Percentiles rank a stretch among this genome's conserved stretches.
Evolutionary conservation across 2,888 invertebrate species (phyloP).

Genomic region (Epistrophe grossulariae): DNA sequence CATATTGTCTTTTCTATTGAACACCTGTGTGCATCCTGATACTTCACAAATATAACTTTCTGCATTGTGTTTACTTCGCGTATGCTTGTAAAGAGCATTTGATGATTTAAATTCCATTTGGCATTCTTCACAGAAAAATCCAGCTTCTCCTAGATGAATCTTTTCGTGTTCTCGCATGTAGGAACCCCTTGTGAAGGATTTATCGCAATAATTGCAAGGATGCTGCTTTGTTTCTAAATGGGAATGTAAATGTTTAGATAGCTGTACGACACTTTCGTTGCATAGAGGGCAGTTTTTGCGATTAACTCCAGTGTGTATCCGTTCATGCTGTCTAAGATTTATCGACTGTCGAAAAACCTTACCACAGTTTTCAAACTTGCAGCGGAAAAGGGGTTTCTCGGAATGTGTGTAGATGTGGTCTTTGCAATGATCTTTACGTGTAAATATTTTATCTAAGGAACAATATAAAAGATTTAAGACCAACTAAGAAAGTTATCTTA

Average conservation of each 20-base stretch:
- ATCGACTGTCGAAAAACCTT: conserved; percentile 47
- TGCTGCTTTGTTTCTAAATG: conserved; percentile 51
- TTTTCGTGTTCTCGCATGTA: conserved; percentile 59
- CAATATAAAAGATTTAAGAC: not conserved
- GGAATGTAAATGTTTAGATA: conserved; percentile 56
- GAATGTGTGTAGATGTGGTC: conserved; percentile 65
- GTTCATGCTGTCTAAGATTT: conserved; percentile 57
- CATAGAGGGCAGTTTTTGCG: conserved; percentile 64
- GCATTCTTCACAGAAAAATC: conserved; percentile 52
- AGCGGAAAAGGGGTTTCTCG: conserved; percentile 51
- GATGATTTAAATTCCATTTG: conserved; percentile 52
- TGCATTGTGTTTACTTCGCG: conserved; percentile 59
- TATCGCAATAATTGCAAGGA: conserved; percentile 49
- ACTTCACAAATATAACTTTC: conserved; percentile 60
- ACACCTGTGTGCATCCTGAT: conserved; percentile 42
- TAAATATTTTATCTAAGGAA: conserved; percentile 50
- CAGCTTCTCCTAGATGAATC: conserved; percentile 43
- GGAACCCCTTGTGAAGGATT: conserved; percentile 56
- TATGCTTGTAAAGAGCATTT: conserved; percentile 65
- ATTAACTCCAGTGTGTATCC: conserved; percentile 34
- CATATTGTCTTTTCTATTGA: conserved; percentile 71
- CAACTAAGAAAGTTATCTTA: not conserved
- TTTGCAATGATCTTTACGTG: conserved; percentile 61
- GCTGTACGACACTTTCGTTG: conserved; percentile 53
- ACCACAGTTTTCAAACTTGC: conserved; percentile 50